Evolutionary conservation across 2,888 invertebrate species (phyloP), one percentile per base, ranked within the genome.

Genomic region (Platynereis dumerilii): DNA sequence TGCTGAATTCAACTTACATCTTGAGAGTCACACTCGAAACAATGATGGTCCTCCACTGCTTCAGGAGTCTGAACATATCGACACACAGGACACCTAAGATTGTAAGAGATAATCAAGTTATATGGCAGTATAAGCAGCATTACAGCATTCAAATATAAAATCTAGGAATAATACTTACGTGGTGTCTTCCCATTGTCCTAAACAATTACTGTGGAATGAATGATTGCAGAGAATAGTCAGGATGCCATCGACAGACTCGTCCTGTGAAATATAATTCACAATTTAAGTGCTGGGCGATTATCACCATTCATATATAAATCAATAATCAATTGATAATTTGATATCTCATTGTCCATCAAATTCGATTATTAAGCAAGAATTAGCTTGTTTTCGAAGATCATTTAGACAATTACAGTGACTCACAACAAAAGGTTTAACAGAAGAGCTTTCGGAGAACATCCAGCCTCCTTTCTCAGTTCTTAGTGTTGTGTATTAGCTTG

Each of bases 181-280:
- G 22, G 93, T 93, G 84, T 97, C 96, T 22, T 93, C 91, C 97
- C 99, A 99, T 83, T 98, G 92, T 74, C 93, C 90, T 58, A 99
- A 87, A 85, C 99, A 99, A 79, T 90, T 91, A 12, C 95, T 91
- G 86, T 99, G 99, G 86, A 99, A 99, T 1, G 95, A 92, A 86
- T 99, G 99, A 86, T 98, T 98, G 83, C 99, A 99, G 68, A 98
- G 88, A 80, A 99, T 96, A 29, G 96, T 97, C 73, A 99, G 87
- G 69, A 99, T 93, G 15, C 97, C 96, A 82, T 97, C 96, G 15
- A 97, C 95, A 75, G 96, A 95, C 86, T 99, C 99, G 84, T 99
- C 99, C 97, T 85, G 76, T 2, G 75, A 75, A 24, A 34, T 12
- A 34, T 7, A 34, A n/a, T n/a, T n/a, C n/a, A n/a, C n/a, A n/a